Base-by-base conservation (phyloP, 2,797 vertebrate genomes). In the Sparidentex hasta region DNA sequence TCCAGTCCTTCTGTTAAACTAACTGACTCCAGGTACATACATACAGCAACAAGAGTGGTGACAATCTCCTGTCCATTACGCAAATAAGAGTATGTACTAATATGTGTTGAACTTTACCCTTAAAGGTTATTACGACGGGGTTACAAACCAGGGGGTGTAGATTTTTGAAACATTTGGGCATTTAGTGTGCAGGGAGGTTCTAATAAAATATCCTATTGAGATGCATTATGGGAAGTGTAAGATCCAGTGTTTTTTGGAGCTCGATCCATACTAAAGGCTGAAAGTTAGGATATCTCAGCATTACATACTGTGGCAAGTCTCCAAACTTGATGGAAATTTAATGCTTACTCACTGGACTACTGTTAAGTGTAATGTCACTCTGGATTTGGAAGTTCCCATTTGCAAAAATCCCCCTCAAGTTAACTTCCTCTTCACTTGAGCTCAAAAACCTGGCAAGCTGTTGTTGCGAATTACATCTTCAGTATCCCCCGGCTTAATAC, bases 401-500 rank as follows among this genome's bases (percentile, higher is more conserved):
- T 25, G 55, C 5, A 52, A 74, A 81, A 75, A 63, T 48, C 12
- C 41, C 58, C 56, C 20, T 11, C 1, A 21, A n/a, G 25, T 69
- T 54, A 51, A 84, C 82, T 78, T 81, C 79, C 61, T 82, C 51
- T 57, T 76, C 7, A 20, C 41, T 72, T 41, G 11, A 57, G 41
- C 43, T 29, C 12, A 72, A 66, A 71, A 61, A 20, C 8, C 43
- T 79, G 50, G 11, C 14, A 48, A 51, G 41, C 69, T 50, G 16
- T 46, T 72, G 27, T 62, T 16, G n/a, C 18, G 21, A 29, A 72
- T 79, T 1, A 17, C 51, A 57, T 74, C 51, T 65, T 25, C 29
- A 59, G 27, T 75, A 66, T 77, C 57, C 61, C 43, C 44, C 0
- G 2, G 27, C 62, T 72, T 65, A 55, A 79, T 61, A 48, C 59